Evolutionary conservation across 1,140 invertebrate species (phyloP), one percentile per base, ranked within the genome.

Genomic region (Dinoponera quadriceps): DNA sequence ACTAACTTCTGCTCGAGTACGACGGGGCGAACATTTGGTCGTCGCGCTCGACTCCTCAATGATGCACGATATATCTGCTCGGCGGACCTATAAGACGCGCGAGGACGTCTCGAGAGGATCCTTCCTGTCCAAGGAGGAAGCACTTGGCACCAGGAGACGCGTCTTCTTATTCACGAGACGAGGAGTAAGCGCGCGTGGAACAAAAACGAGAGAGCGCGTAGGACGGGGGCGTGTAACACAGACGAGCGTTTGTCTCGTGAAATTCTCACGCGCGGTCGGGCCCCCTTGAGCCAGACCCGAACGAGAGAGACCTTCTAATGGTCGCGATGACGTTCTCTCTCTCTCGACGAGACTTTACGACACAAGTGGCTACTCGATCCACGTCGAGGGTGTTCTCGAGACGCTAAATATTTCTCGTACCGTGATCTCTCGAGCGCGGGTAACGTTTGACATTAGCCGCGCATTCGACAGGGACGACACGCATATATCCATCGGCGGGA

Each of bases 161-260:
- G 25, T 57, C 55, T 25, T 27, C 69, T 63, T 65, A 44, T 77
- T 82, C 71, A 75, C 81, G 29, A 74, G 51, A 65, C 51, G 25
- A 14, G n/a, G 44, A 60, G 83, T 27, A 73, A 78, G 29, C 29
- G 54, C 33, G 62, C 27, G 62, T 33, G 66, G n/a, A n/a, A 84
- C 66, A 73, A 78, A 66, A 59, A 82, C 78, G 71, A 82, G 63
- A 20, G 57, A 25, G 55, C 25, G 38, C 18, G 18, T 5, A 81
- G 62, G 48, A 55, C 29, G 33, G 13, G 20, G 55, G 20, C 20
- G 38, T n/a, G 49, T 14, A 73, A 25, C n/a, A 88, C 86, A 88
- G 71, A 85, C 82, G 82, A 69, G 25, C 71, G 75, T 87, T 88
- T 88, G 86, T 88, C 78, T 88, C 83, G 80, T 82, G 80, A 88